Evolutionary conservation across 2,113 vertebrate genomes (phyloP).

Genomic region (Megaleporinus macrocephalus): DNA sequence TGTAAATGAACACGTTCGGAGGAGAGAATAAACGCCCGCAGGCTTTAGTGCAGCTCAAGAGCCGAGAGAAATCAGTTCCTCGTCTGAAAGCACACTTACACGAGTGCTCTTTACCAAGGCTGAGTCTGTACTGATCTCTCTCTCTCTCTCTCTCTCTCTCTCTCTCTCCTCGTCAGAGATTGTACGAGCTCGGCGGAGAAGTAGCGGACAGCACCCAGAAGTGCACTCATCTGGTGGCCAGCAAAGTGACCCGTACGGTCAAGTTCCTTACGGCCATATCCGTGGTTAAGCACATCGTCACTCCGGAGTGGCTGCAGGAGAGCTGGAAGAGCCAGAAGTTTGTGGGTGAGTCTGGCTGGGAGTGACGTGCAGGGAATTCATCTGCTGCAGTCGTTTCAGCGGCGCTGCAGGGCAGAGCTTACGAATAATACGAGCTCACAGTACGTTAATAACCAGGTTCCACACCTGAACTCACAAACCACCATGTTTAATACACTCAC

Average conservation of each 20-base stretch:
- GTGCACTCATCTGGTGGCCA: conserved; percentile 91
- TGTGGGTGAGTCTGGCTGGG: conserved; percentile 73
- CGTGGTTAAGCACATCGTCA: conserved; percentile 91
- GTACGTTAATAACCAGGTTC: too few relatives aligned
- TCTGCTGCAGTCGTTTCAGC: too few relatives aligned
- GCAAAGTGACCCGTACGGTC: conserved; percentile 92
- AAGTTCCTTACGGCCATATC: conserved; percentile 98
- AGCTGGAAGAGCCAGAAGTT: conserved; percentile 94
- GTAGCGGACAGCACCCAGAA: conserved; percentile 88
- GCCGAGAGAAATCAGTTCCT: conserved; percentile 38
- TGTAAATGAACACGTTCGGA: conserved; percentile 30
- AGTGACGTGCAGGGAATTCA: neutral
- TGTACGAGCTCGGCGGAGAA: conserved; percentile 92
- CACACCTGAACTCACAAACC: too few relatives aligned
- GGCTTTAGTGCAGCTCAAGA: conserved; percentile 11
- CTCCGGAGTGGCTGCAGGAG: conserved; percentile 94
- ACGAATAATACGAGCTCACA: too few relatives aligned
- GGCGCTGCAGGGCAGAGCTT: too few relatives aligned
- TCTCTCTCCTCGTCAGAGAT: conserved; percentile 76
- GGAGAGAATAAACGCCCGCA: neutral
- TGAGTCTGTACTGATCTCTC: neutral
- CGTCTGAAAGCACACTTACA: conserved; percentile 19
- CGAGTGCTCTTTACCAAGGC: conserved; percentile 9
- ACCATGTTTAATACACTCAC: too few relatives aligned
- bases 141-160: neutral